These are phyloP conservation scores for Monochamus saltuarius DNA, from an alignment of 1,140 invertebrate species.

Conservation along the genomic window DNA sequence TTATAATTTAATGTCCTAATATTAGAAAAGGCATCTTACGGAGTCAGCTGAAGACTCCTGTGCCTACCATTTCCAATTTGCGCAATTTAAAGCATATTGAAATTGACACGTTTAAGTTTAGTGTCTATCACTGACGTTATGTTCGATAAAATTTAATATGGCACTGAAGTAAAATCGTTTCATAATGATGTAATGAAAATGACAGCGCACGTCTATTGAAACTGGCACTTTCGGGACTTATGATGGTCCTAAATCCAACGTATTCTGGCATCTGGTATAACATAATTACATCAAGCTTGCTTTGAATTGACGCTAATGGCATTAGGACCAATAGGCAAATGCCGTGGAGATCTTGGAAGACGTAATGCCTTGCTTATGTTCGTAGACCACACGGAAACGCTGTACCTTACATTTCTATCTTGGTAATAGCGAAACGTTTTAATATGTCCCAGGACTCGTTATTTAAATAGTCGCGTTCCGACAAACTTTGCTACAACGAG, in stretches of 20 bases:
- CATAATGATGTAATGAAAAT: conserved; percentile 21
- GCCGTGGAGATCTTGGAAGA: conserved; percentile 16
- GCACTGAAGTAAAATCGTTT: conserved; percentile 9
- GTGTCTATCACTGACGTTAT: conserved; percentile 18
- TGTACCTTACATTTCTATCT: no score
- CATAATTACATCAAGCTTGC: conserved; percentile 34
- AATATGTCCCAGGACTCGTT: no score
- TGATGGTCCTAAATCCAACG: conserved; percentile 36
- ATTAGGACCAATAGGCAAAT: conserved; percentile 36
- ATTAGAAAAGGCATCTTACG: no score
- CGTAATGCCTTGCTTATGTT: conserved; percentile 9
- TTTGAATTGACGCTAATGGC: conserved; percentile 35
- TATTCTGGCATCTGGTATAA: conserved; percentile 35
- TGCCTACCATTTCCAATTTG: no score
- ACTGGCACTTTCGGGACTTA: conserved; percentile 31
- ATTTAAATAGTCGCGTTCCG: no score
- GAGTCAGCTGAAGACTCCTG: no score
- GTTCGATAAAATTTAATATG: conserved; percentile 18
- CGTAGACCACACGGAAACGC: conserved; percentile 18
- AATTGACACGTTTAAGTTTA: conserved; percentile 22
- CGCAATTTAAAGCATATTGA: conserved; percentile 11
- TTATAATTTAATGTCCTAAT: no score
- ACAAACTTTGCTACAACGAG: no score
- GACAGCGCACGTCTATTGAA: conserved; percentile 9
- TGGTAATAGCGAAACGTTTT: no score